These are phyloP conservation scores for Hippopotamus amphibius DNA, from an alignment of 2,113 vertebrate genomes.

Conservation along the genomic window DNA sequence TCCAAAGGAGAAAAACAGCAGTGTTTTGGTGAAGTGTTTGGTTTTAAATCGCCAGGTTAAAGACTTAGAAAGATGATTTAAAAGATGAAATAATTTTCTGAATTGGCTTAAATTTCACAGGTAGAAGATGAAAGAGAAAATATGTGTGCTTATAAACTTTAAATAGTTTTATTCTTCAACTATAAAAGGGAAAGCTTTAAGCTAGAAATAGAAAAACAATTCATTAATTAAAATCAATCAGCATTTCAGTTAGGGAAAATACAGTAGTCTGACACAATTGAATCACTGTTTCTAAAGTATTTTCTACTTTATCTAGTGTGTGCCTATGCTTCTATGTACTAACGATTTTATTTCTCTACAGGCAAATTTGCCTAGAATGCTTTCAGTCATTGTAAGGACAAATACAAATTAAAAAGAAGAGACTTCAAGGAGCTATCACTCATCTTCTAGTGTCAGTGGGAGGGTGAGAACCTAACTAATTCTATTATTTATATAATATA, in stretches of 20 bases:
- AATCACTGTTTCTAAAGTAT: neutral
- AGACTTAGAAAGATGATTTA: neutral
- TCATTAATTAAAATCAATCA: neutral
- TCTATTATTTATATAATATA: neutral
- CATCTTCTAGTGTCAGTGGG: neutral
- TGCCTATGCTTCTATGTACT: neutral
- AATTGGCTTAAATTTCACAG: neutral
- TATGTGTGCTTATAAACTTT: neutral
- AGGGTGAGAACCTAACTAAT: neutral
- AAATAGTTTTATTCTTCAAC: neutral
- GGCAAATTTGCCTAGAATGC: neutral
- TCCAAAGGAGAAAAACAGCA: neutral
- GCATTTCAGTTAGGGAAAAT: slow-evolving; percentile 13
- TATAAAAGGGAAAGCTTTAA: slow-evolving; percentile 3
- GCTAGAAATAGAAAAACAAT: neutral
- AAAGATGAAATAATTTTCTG: neutral
- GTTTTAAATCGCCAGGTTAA: slow-evolving; percentile 28
- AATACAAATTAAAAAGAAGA: neutral
- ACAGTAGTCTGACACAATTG: neutral
- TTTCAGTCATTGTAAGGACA: neutral
- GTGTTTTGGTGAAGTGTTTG: neutral
- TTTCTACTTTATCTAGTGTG: neutral
- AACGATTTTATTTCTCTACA: neutral
- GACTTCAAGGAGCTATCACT: neutral
- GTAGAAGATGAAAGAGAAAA: neutral